These are phyloP conservation scores for Reinhardtius hippoglossoides DNA, from an alignment of 2,113 vertebrate species.

Conservation along the genomic window DNA sequence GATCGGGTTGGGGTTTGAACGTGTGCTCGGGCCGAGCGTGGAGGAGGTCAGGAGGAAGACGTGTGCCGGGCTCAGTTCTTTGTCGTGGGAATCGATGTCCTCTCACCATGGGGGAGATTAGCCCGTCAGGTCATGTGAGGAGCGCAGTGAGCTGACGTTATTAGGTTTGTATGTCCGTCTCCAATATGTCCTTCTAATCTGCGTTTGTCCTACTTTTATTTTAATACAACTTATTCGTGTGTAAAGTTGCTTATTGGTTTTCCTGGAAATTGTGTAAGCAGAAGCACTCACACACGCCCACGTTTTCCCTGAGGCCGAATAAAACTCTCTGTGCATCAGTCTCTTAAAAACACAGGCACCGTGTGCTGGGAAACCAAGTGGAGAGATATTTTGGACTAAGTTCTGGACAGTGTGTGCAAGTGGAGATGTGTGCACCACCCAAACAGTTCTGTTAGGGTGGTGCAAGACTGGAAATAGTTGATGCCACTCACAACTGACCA, in stretches of 20 bases:
- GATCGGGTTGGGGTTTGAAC: constrained; percentile 74
- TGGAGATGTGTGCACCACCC: too few species aligned
- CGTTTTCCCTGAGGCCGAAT: constrained; percentile 34
- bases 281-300: not conserved
- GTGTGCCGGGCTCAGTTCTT: constrained; percentile 57
- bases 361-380: constrained; percentile 2
- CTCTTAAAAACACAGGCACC: constrained; percentile 7
- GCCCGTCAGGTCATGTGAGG: constrained; percentile 44
- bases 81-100: constrained; percentile 70
- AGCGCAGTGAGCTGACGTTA: constrained; percentile 32
- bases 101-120: constrained; percentile 63
- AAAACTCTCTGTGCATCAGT: constrained; percentile 29
- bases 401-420: too few species aligned
- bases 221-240: not conserved
- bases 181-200: not conserved
- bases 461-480: too few species aligned
- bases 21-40: constrained; percentile 16
- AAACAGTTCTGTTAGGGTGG: too few species aligned
- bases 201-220: not conserved
- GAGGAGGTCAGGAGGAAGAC: constrained; percentile 57
- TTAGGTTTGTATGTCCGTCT: constrained; percentile 21
- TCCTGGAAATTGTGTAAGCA: not conserved
- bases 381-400: too few species aligned
- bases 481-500: too few species aligned
- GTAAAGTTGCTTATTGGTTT: not conserved